These are phyloP conservation scores for Pogonomyrmex californicus DNA, from an alignment of 1,140 invertebrate species.

Conservation along the genomic window DNA sequence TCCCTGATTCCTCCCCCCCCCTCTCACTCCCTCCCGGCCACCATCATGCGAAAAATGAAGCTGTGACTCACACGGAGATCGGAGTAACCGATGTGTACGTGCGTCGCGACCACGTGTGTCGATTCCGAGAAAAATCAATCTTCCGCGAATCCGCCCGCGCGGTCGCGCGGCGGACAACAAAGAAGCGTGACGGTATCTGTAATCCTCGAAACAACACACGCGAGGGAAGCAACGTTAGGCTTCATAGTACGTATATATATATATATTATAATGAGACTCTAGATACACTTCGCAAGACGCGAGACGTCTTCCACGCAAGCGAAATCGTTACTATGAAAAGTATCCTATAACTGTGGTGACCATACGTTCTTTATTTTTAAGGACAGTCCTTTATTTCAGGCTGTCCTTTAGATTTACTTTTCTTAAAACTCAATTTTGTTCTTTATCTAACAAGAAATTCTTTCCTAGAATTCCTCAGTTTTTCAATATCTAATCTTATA, in stretches of 20 bases:
- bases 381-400: too few relatives aligned
- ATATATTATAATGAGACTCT: not conserved
- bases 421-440: too few relatives aligned
- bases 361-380: too few relatives aligned
- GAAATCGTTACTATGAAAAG: not conserved
- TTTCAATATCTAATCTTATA: too few relatives aligned
- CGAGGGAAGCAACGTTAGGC: not conserved
- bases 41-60: not conserved
- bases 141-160: not conserved
- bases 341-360: too few relatives aligned
- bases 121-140: conserved; percentile 21
- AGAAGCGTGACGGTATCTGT: not conserved
- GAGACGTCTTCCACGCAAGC: not conserved
- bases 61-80: conserved; percentile 15
- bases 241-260: not conserved
- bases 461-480: too few relatives aligned
- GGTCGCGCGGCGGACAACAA: conserved; percentile 4
- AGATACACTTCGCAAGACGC: not conserved
- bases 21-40: too few relatives aligned
- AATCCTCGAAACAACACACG: not conserved
- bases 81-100: not conserved
- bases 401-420: too few relatives aligned
- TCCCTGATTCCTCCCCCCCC: not conserved
- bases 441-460: too few relatives aligned
- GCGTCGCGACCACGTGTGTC: conserved; percentile 7